Percentiles rank a stretch among this genome's conserved stretches.
Evolutionary conservation across 2,113 vertebrate genomes (phyloP).

Genomic region (Malurus alboscapulatus): DNA sequence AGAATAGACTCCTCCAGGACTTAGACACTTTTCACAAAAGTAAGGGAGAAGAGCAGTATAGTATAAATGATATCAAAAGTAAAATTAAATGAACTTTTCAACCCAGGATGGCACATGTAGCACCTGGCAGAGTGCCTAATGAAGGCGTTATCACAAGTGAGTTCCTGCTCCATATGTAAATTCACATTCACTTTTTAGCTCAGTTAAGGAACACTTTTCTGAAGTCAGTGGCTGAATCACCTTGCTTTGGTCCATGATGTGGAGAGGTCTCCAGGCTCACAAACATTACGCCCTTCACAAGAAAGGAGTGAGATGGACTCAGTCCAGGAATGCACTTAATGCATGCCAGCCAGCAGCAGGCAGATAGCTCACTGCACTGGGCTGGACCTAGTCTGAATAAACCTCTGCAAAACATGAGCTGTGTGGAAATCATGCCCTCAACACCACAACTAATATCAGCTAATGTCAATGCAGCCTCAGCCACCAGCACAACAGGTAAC

Average conservation of each 20-base stretch:
- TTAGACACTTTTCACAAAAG: background rate
- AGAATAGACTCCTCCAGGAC: background rate
- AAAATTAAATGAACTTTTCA: background rate
- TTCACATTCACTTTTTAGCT: background rate
- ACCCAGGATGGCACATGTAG: background rate
- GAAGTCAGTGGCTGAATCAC: background rate
- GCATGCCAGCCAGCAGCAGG: background rate
- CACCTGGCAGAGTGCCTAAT: background rate
- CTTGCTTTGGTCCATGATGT: rapidly evolving
- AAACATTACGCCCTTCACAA: background rate
- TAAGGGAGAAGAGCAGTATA: background rate
- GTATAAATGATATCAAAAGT: background rate
- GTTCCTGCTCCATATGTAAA: background rate
- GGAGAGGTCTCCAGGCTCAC: background rate
- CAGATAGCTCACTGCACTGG: background rate
- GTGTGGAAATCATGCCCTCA: background rate
- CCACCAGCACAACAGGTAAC: background rate
- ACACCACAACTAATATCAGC: background rate
- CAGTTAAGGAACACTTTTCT: background rate
- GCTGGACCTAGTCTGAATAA: background rate
- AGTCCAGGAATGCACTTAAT: background rate
- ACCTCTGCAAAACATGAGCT: background rate
- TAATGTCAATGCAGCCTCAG: background rate
- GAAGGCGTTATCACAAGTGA: background rate
- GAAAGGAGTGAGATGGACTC: background rate